A percentile compares a stretch with the other conserved stretches of the same genome.
Conservation (phyloP, 1,140 invertebrate species). For the Drosophila kikkawai region DNA sequence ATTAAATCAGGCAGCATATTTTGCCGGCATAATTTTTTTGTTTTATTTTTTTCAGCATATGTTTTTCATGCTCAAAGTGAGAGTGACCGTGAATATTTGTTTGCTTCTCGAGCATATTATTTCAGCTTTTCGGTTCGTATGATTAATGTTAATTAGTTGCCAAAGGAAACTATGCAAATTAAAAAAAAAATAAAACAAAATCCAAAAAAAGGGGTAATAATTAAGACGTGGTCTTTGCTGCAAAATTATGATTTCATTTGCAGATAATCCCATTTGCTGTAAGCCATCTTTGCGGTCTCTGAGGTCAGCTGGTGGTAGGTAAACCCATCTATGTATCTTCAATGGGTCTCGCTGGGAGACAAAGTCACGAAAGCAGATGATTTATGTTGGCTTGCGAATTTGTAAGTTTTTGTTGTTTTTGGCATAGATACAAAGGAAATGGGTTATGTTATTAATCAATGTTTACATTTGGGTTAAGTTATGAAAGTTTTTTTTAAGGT, state of each 20-base stretch:
- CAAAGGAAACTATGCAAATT: constrained; percentile 43
- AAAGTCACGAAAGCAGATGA: constrained; percentile 43
- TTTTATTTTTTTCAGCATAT: constrained; percentile 5
- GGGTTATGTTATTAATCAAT: constrained; percentile 38
- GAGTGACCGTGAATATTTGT: constrained; percentile 71
- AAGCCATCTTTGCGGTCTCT: constrained; percentile 26
- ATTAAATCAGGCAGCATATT: constrained; percentile 67
- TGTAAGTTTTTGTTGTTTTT: neutral
- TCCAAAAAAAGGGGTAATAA: constrained; percentile 40
- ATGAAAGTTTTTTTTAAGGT: constrained; percentile 14
- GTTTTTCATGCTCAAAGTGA: constrained; percentile 56
- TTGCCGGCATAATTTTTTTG: constrained; percentile 27
- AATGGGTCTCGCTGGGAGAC: constrained; percentile 39
- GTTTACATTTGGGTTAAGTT: constrained; percentile 30
- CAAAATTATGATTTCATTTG: constrained; percentile 60
- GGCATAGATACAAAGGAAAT: constrained; percentile 19
- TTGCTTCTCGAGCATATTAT: constrained; percentile 23
- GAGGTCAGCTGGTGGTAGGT: constrained; percentile 30
- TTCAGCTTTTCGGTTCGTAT: constrained; percentile 60
- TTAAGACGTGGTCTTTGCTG: constrained; percentile 63
- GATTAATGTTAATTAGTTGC: constrained; percentile 71
- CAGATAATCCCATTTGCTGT: constrained; percentile 51
- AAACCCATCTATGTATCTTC: constrained; percentile 22
- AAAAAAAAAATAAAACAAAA: neutral
- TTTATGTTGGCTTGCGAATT: constrained; percentile 43